phyloP scores from a whole-genome alignment of 2,113 vertebrate genomes.

The Ceyx margarethae region DNA sequence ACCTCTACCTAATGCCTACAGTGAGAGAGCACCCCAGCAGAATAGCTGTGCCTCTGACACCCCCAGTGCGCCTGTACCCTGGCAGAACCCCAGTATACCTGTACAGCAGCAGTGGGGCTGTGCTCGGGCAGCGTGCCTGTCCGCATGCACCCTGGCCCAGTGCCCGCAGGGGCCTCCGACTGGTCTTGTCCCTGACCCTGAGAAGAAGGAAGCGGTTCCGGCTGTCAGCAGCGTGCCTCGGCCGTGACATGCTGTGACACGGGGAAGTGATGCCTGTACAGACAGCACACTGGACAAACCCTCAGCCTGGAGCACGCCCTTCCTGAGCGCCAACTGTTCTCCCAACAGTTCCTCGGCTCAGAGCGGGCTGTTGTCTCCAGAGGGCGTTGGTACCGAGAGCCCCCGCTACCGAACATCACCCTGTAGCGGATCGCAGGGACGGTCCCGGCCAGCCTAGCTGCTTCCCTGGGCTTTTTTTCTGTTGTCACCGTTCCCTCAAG shows the following conservation, averaged over 20 bases:
- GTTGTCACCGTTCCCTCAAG: accelerated
- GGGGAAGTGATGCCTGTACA: conserved; percentile 48
- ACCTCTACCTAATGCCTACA: not conserved
- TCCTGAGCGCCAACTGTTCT: not conserved
- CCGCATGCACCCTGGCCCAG: not conserved
- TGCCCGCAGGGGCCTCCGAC: not conserved
- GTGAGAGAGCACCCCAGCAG: not conserved
- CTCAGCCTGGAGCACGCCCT: conserved; percentile 47
- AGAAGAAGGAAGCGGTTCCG: not conserved
- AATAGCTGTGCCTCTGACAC: not conserved
- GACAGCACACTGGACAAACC: conserved; percentile 13
- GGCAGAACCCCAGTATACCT: not conserved
- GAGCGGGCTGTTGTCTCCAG: not conserved
- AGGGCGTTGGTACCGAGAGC: not conserved
- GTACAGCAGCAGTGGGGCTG: not conserved
- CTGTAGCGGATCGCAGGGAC: not conserved
- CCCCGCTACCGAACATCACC: not conserved
- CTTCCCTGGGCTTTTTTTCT: not conserved
- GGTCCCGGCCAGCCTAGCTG: not conserved
- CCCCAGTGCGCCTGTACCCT: not conserved
- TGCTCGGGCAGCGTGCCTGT: not conserved
- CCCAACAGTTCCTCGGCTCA: not conserved
- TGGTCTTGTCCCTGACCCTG: not conserved
- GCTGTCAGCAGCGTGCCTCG: not conserved
- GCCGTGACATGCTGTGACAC: not conserved